A percentile compares a stretch with the other conserved stretches of the same genome.
These are phyloP conservation scores for Oryzias woworae DNA, from an alignment of 2,113 vertebrate genomes.

Conservation along the genomic window DNA sequence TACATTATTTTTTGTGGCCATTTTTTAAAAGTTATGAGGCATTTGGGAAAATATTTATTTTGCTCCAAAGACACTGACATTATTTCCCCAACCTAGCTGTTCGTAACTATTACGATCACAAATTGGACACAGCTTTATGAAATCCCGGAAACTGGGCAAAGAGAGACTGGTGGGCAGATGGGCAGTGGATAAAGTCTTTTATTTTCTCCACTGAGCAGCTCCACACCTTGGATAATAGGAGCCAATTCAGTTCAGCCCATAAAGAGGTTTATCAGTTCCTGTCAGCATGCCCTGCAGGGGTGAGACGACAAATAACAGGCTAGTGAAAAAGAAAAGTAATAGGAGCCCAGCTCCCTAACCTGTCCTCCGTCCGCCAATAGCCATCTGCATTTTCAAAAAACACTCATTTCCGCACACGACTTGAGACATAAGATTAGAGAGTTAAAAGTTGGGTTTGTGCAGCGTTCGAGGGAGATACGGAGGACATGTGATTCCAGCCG, in stretches of 20 bases:
- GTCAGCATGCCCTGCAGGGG: constrained; percentile 78
- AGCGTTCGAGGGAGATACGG: constrained; percentile 43
- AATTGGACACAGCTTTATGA: constrained; percentile 56
- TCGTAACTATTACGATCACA: constrained; percentile 44
- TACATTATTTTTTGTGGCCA: constrained; percentile 39
- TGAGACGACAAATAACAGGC: constrained; percentile 75
- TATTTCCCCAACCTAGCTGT: constrained; percentile 24
- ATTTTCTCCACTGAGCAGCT: constrained; percentile 70
- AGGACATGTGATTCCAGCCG: constrained; percentile 41
- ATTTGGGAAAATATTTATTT: constrained; percentile 27
- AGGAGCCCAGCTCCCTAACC: constrained; percentile 68
- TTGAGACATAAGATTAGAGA: constrained; percentile 55
- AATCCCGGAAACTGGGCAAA: constrained; percentile 54
- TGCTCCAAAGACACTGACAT: constrained; percentile 21
- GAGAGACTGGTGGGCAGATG: constrained; percentile 68
- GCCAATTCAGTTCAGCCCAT: constrained; percentile 78
- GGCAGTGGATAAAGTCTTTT: constrained; percentile 74
- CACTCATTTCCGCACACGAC: constrained; percentile 57
- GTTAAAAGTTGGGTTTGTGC: constrained; percentile 54
- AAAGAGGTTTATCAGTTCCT: constrained; percentile 80
- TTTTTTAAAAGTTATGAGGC: constrained; percentile 36
- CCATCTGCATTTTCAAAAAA: constrained; percentile 73
- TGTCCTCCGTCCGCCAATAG: constrained; percentile 53
- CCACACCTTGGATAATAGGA: constrained; percentile 80
- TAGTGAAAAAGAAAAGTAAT: constrained; percentile 71